Evolutionary conservation across 2,113 vertebrate genomes (phyloP).

Genomic region (Amia ocellicauda): DNA sequence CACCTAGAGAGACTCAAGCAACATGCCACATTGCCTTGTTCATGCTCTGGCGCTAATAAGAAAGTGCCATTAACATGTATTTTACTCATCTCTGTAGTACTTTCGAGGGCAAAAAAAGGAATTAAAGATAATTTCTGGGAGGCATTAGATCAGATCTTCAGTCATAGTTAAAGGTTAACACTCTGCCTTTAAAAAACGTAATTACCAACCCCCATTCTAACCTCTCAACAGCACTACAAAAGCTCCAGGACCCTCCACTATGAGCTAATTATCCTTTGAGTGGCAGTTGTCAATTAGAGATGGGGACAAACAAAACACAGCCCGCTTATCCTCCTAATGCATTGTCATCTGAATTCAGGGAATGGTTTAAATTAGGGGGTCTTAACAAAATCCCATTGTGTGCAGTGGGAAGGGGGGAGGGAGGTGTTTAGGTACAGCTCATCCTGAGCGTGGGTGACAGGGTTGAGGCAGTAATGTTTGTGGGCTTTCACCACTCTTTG

Average conservation of each 20-base stretch:
- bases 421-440: no score
- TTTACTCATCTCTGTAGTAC: neutral
- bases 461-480: neutral
- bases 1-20: no score
- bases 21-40: neutral
- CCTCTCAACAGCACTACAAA: constrained; percentile 16
- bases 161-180: constrained; percentile 14
- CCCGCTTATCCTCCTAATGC: neutral
- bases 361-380: neutral
- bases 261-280: neutral
- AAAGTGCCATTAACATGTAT: neutral
- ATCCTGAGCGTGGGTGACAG: no score
- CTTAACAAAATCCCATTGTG: no score
- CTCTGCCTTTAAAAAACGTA: neutral
- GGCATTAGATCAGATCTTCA: constrained; percentile 14
- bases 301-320: neutral
- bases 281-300: constrained; percentile 3
- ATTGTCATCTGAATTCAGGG: neutral
- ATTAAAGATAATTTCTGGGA: neutral
- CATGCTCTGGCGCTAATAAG: neutral
- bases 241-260: neutral
- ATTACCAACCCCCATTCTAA: neutral
- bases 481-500: constrained; percentile 35
- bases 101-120: neutral
- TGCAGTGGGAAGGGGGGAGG: no score